Conservation (phyloP, 2,113 vertebrate genomes). For the Cercopithecus mona region DNA sequence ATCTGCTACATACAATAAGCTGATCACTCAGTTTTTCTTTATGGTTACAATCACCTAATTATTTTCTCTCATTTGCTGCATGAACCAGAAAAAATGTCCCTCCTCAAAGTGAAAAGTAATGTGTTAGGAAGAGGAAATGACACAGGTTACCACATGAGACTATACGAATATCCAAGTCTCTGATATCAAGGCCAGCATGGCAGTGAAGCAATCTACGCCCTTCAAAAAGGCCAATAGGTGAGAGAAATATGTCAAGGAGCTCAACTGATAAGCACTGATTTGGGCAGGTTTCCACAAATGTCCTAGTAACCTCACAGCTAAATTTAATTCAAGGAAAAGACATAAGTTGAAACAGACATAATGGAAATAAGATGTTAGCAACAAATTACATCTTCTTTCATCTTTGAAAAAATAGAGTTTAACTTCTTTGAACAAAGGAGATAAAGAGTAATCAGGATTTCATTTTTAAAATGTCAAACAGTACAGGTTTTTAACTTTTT, state of each 20-base stretch:
- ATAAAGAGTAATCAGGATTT: neutral
- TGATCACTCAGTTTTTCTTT: neutral
- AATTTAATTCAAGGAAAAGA: constrained; percentile 35
- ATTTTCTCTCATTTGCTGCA: neutral
- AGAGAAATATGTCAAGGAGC: neutral
- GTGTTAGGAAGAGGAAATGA: constrained; percentile 48
- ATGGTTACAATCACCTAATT: neutral
- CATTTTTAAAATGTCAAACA: neutral
- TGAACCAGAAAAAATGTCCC: constrained; percentile 46
- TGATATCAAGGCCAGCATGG: neutral
- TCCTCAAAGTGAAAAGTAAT: constrained; percentile 30
- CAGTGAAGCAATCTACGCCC: neutral
- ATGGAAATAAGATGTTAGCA: constrained; percentile 27
- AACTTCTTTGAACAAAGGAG: neutral
- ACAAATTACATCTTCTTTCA: constrained; percentile 9
- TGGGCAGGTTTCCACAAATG: neutral
- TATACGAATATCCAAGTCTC: constrained; percentile 51
- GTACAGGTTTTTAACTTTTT: neutral
- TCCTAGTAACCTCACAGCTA: neutral
- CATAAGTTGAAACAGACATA: neutral
- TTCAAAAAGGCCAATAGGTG: neutral
- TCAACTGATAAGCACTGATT: neutral
- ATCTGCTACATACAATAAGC: neutral
- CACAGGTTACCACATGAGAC: constrained; percentile 47
- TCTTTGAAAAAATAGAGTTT: constrained; percentile 1